Percentiles rank a stretch among this genome's conserved stretches.
Evolutionary conservation across 2,888 invertebrate species (phyloP).

Genomic region (Chaetogeoica ovagalla): DNA sequence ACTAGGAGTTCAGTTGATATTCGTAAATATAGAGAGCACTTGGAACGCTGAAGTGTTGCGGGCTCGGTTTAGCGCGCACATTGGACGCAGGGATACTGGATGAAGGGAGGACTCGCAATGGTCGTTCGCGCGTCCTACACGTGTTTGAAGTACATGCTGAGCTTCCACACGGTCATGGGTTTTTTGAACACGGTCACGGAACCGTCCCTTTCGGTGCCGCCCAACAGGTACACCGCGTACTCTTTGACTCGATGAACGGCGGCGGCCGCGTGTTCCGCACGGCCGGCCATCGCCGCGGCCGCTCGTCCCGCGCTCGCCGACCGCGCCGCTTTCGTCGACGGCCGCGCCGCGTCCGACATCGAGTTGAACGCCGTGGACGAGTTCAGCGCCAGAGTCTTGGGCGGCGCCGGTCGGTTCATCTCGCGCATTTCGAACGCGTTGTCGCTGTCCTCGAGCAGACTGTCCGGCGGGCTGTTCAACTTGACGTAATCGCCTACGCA

Average conservation of each 20-base stretch:
- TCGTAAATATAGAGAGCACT: too few relatives aligned
- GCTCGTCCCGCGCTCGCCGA: conserved; percentile 66
- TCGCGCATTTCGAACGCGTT: conserved; percentile 58
- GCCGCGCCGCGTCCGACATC: conserved; percentile 18
- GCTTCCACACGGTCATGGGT: conserved; percentile 79
- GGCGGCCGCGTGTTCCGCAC: conserved; percentile 59
- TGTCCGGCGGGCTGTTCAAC: conserved; percentile 68
- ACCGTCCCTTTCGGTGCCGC: conserved; percentile 75
- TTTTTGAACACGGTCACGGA: conserved; percentile 75
- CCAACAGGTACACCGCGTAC: conserved; percentile 68
- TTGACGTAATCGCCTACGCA: conserved; percentile 59
- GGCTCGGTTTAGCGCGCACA: too few relatives aligned
- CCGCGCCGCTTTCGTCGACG: conserved; percentile 58
- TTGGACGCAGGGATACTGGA: too few relatives aligned
- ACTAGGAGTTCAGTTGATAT: too few relatives aligned
- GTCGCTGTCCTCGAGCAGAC: conserved; percentile 64
- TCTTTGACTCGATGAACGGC: conserved; percentile 61
- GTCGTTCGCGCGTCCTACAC: neutral
- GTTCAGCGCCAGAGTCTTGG: conserved; percentile 56
- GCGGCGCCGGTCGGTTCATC: conserved; percentile 57
- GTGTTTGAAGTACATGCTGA: conserved; percentile 63
- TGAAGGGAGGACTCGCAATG: too few relatives aligned
- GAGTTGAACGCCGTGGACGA: conserved; percentile 51
- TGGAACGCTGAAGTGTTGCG: too few relatives aligned
- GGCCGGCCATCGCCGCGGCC: conserved; percentile 44